phyloP scores from a whole-genome alignment of 2,888 invertebrate species.

The Liposcelis brunnea region DNA sequence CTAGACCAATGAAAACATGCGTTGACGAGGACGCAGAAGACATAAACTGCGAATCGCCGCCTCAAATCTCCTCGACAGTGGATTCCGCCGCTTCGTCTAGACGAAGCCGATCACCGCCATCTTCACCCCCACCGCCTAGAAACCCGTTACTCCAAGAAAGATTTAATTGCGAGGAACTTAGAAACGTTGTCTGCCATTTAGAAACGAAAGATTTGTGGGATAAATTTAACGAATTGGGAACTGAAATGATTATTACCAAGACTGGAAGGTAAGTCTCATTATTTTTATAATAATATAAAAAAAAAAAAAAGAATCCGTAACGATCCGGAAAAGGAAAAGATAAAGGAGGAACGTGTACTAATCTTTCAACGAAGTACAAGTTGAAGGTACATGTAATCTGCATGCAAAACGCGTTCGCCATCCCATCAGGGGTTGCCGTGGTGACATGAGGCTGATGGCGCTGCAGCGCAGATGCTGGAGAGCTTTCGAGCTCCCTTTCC shows the following conservation, averaged over 20 bases:
- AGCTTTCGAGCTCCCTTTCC: too few species aligned
- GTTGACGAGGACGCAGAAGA: not conserved
- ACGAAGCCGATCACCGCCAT: not conserved
- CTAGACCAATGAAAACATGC: not conserved
- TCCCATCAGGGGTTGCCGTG: too few species aligned
- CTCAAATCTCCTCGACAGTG: constrained; percentile 7
- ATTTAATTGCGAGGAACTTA: constrained; percentile 48
- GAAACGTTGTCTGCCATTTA: constrained; percentile 48
- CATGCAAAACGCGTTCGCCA: too few species aligned
- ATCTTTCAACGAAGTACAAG: too few species aligned
- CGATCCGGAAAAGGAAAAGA: too few species aligned
- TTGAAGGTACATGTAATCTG: too few species aligned
- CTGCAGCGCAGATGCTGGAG: too few species aligned
- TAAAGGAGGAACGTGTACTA: too few species aligned
- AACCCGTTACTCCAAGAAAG: constrained; percentile 20
- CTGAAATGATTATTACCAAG: constrained; percentile 76
- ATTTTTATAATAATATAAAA: not conserved
- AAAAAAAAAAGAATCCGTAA: too few species aligned
- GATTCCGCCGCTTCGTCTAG: not conserved
- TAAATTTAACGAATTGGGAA: constrained; percentile 59
- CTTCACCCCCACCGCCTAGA: constrained; percentile 8
- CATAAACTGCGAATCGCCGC: not conserved
- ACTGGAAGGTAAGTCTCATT: constrained; percentile 49
- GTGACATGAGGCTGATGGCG: too few species aligned
- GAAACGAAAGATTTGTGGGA: constrained; percentile 72